phyloP scores from a whole-genome alignment of 1,140 invertebrate genomes.

The Drosophila subobscura region DNA sequence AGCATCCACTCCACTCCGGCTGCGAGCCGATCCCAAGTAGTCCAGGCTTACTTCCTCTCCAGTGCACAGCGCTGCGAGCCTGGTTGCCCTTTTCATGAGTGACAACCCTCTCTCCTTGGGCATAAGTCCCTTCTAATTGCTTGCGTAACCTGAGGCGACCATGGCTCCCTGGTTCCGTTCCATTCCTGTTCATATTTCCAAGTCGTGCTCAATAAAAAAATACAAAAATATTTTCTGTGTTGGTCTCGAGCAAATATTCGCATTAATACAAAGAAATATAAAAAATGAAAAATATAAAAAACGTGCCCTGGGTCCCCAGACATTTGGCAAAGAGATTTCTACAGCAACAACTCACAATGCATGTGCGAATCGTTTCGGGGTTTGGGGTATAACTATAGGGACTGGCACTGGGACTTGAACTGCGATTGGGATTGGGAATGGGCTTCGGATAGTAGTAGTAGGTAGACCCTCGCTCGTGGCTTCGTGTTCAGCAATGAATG shows the following conservation, averaged over 20 bases:
- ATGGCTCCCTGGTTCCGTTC: conserved; percentile 37
- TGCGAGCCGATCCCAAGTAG: conserved; percentile 36
- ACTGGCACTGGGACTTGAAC: conserved; percentile 16
- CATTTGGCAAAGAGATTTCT: conserved; percentile 58
- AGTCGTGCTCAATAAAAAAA: conserved; percentile 77
- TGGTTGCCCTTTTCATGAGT: conserved; percentile 69
- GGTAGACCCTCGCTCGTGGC: conserved; percentile 14
- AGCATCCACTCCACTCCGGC: conserved; percentile 34
- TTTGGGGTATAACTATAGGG: not conserved
- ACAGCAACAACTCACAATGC: conserved; percentile 39
- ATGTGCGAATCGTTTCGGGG: conserved; percentile 46
- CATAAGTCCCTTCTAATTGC: conserved; percentile 74
- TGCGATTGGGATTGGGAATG: conserved; percentile 1
- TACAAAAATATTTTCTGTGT: conserved; percentile 55
- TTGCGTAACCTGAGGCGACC: conserved; percentile 73
- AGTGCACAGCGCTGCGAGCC: conserved; percentile 41
- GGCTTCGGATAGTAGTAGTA: too few relatives aligned
- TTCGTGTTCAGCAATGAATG: conserved; percentile 70
- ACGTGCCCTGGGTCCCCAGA: conserved; percentile 60
- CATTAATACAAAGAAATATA: conserved; percentile 29
- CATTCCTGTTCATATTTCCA: conserved; percentile 74
- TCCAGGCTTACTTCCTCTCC: conserved; percentile 72
- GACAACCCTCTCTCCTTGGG: conserved; percentile 50
- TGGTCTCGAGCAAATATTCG: conserved; percentile 57
- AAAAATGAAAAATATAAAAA: conserved; percentile 31